phyloP scores from a whole-genome alignment of 2,888 invertebrate species.

The Rugalucina vietnamica region DNA sequence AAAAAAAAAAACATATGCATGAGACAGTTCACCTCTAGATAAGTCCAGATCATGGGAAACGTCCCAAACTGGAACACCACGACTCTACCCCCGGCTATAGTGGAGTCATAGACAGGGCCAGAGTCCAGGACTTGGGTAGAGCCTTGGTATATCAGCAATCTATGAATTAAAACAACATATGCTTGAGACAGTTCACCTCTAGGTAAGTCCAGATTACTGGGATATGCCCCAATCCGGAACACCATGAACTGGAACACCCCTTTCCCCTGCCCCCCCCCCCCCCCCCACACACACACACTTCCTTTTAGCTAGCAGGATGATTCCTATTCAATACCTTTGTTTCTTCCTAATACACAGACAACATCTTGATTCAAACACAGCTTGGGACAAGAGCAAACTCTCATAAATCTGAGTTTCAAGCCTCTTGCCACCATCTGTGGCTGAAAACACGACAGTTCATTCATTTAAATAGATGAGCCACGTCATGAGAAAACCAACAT shows the following conservation, averaged over 20 bases:
- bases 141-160: conserved; percentile 65
- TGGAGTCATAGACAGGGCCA: conserved; percentile 73
- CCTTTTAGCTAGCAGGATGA: too few relatives aligned
- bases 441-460: too few relatives aligned
- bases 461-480: too few relatives aligned
- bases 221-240: conserved; percentile 52
- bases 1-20: conserved; percentile 50
- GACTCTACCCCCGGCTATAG: conserved; percentile 74
- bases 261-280: conserved; percentile 67
- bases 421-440: too few relatives aligned
- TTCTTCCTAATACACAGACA: too few relatives aligned
- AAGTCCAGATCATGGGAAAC: conserved; percentile 70
- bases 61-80: conserved; percentile 75
- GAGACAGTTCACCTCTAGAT: conserved; percentile 68
- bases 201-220: conserved; percentile 73
- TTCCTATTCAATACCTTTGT: too few relatives aligned
- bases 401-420: too few relatives aligned
- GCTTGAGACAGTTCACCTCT: conserved; percentile 63
- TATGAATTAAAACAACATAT: conserved; percentile 39
- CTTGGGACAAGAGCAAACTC: too few relatives aligned
- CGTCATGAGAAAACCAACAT: too few relatives aligned
- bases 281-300: too few relatives aligned
- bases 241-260: conserved; percentile 71
- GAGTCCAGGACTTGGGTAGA: conserved; percentile 68
- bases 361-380: too few relatives aligned